A percentile compares a stretch with the other conserved stretches of the same genome.
These are phyloP conservation scores for Neotoxoptera formosana DNA, from an alignment of 1,140 invertebrate species.

Conservation along the genomic window DNA sequence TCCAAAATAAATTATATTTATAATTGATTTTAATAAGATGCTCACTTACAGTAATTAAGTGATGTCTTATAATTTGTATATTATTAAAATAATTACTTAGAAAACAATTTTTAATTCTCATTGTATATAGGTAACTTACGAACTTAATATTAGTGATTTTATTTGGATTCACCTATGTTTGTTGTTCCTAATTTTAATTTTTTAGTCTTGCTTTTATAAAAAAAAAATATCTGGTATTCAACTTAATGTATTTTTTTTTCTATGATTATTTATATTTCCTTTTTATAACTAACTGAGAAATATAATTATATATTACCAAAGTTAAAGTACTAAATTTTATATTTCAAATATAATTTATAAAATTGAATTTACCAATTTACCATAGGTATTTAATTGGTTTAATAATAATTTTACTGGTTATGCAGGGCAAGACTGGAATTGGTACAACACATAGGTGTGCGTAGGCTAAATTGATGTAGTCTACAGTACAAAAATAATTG, in stretches of 20 bases:
- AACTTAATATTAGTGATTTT: conserved; percentile 25
- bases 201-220: conserved; percentile 33
- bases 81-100: background rate
- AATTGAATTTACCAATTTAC: background rate
- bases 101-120: background rate
- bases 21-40: background rate
- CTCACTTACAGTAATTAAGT: conserved; percentile 12
- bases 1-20: background rate
- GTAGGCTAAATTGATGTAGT: background rate
- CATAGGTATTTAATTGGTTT: background rate
- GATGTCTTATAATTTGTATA: background rate
- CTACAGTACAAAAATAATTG: background rate
- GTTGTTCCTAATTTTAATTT: conserved; percentile 43
- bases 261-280: background rate
- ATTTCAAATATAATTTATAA: background rate
- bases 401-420: background rate
- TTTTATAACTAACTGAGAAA: background rate
- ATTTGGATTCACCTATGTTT: conserved; percentile 33
- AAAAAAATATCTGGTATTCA: background rate
- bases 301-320: background rate
- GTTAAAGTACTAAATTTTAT: background rate
- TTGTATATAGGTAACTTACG: conserved; percentile 27
- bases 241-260: background rate
- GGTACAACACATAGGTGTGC: background rate
- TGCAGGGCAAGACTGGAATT: background rate